Evolutionary conservation across 2,113 vertebrate genomes (phyloP).

Genomic region (Chionodraco myersi): DNA sequence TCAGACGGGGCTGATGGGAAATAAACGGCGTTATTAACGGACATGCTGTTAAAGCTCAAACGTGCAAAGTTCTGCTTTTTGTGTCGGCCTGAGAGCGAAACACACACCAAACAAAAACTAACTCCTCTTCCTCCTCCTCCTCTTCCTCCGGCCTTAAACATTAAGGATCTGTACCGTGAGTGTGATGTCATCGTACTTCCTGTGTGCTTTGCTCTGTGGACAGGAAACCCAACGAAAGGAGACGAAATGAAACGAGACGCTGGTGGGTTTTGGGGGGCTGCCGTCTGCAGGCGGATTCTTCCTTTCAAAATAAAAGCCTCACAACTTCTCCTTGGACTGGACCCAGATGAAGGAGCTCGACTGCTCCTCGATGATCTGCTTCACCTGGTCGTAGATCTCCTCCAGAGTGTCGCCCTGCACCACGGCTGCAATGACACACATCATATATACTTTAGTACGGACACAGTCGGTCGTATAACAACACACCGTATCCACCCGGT

Average conservation of each 20-base stretch:
- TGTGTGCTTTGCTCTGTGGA: slow-evolving; percentile 85
- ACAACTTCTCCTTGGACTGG: slow-evolving; percentile 98
- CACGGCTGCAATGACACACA: slow-evolving; percentile 82
- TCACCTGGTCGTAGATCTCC: slow-evolving; percentile 98
- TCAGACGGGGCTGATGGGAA: slow-evolving; percentile 72
- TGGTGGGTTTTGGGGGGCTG: slow-evolving; percentile 9
- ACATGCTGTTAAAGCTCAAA: slow-evolving; percentile 92
- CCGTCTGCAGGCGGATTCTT: slow-evolving; percentile 22
- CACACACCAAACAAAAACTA: too few species aligned
- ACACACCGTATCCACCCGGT: too few species aligned
- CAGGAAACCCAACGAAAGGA: slow-evolving; percentile 18
- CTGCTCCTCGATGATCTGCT: slow-evolving; percentile 98
- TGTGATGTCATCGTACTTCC: slow-evolving; percentile 72
- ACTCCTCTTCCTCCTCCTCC: not conserved
- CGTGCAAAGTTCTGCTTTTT: slow-evolving; percentile 90
- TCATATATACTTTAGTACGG: too few species aligned
- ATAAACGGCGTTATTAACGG: slow-evolving; percentile 80
- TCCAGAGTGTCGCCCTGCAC: slow-evolving; percentile 98
- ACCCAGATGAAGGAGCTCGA: slow-evolving; percentile 97
- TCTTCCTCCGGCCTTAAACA: slow-evolving; percentile 77
- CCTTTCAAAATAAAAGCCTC: slow-evolving; percentile 73
- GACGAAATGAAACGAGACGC: not conserved
- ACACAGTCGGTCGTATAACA: too few species aligned
- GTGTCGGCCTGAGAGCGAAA: slow-evolving; percentile 75
- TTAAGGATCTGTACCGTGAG: slow-evolving; percentile 88